Evolutionary conservation across 1,140 invertebrate genomes (phyloP).

Genomic region (Neodiprion lecontei): DNA sequence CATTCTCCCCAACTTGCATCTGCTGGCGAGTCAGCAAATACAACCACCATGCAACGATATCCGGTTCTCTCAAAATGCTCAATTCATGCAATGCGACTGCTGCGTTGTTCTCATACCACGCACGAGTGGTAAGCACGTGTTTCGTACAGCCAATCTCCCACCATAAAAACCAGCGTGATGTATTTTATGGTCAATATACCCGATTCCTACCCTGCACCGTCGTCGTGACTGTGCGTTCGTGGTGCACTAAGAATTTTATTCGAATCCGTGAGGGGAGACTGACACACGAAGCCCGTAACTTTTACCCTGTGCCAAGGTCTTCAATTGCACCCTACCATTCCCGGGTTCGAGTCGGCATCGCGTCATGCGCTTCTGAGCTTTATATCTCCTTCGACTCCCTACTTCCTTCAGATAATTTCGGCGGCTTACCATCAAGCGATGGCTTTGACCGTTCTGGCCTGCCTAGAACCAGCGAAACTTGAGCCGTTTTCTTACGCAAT

Average conservation of each 20-base stretch:
- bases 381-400: not conserved
- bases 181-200: slow-evolving; percentile 21
- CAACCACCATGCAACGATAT: no score
- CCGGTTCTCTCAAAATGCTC: no score
- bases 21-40: no score
- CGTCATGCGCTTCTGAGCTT: not conserved
- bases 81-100: no score
- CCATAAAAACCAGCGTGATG: slow-evolving; percentile 29
- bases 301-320: not conserved
- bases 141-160: slow-evolving; percentile 36
- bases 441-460: not conserved
- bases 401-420: not conserved
- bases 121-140: slow-evolving; percentile 22
- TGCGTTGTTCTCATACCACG: not conserved
- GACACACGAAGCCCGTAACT: not conserved
- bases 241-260: not conserved
- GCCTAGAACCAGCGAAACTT: not conserved
- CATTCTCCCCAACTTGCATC: no score
- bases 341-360: not conserved
- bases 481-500: not conserved
- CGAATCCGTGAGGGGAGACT: not conserved
- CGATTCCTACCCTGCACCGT: not conserved
- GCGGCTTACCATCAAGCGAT: not conserved
- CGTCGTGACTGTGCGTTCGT: not conserved
- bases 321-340: not conserved